These are phyloP conservation scores for Hylaeus anthracinus DNA, from an alignment of 1,140 invertebrate genomes.

Conservation along the genomic window DNA sequence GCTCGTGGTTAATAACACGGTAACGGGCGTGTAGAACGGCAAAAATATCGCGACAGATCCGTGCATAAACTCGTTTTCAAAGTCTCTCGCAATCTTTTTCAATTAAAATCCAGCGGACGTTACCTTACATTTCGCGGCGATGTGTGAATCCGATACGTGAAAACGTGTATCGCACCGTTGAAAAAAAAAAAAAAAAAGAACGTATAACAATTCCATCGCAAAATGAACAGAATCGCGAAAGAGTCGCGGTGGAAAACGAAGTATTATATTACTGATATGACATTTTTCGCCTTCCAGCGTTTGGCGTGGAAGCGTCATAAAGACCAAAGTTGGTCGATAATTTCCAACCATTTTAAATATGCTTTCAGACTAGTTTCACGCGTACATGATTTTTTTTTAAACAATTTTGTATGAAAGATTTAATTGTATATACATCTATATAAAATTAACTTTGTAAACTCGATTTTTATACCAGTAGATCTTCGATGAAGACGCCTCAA, in stretches of 20 bases:
- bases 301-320: neutral
- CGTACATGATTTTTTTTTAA: too few species aligned
- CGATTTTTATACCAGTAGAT: too few species aligned
- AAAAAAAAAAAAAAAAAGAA: neutral
- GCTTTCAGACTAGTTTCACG: too few species aligned
- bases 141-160: neutral
- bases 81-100: neutral
- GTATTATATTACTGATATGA: neutral
- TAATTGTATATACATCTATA: too few species aligned
- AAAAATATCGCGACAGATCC: neutral
- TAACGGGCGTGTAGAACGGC: neutral
- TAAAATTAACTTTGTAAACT: too few species aligned
- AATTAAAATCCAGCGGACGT: conserved; percentile 17
- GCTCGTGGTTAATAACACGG: neutral
- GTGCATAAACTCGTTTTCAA: neutral
- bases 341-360: too few species aligned
- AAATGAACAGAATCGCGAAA: neutral
- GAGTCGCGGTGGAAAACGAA: neutral
- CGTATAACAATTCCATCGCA: neutral
- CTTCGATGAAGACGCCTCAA: too few species aligned
- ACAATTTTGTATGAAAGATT: too few species aligned
- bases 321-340: neutral
- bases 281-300: neutral
- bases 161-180: neutral
- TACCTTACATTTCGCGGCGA: neutral